Base-by-base conservation (phyloP, 2,888 invertebrate species). In the Pyrrhosoma nymphula region DNA sequence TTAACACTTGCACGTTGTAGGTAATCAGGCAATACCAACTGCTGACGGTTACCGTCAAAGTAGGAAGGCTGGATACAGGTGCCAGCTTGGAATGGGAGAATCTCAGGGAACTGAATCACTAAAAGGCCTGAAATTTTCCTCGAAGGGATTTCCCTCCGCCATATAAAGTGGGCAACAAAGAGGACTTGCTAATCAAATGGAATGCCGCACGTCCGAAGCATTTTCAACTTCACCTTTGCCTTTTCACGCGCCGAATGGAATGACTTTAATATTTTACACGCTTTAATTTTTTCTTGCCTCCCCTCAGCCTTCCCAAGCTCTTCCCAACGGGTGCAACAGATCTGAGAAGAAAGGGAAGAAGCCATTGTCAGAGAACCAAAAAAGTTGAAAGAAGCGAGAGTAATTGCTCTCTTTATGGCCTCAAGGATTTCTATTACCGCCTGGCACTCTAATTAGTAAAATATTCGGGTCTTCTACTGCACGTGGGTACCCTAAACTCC, bases 131-230 rank as follows among this genome's bases (percentile, higher is more conserved):
- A 82, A 82, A 35, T 82, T 35, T 82, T 82, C 82, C 35, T 8
- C 82, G 35, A n/a, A 30, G 82, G n/a, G 30, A 82, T 82, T 35
- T 82, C 82, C 35, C 30, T 14, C 82, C 30, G 18, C 16, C 82
- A 82, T 82, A 82, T 82, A 35, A 82, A 82, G 82, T 82, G 82
- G 82, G 0, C 35, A 82, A 82, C 82, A 82, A 82, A 35, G 35
- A 16, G 82, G 35, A 82, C 82, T 82, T 35, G 82, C 82, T 82
- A 82, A 82, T 82, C 8, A 82, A 82, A 82, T 35, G 82, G 30
- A 82, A 82, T 82, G 82, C 82, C 82, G 30, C 82, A 16, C 82
- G 10, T 26, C 23, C 60, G 60, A 69, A 82, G 69, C n/a, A 82
- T 82, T 82, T 35, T 16, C 82, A 82, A 82, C 82, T 82, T 82